Evolutionary conservation across 2,797 vertebrate genomes (phyloP).

Genomic region (Nyctibius grandis): DNA sequence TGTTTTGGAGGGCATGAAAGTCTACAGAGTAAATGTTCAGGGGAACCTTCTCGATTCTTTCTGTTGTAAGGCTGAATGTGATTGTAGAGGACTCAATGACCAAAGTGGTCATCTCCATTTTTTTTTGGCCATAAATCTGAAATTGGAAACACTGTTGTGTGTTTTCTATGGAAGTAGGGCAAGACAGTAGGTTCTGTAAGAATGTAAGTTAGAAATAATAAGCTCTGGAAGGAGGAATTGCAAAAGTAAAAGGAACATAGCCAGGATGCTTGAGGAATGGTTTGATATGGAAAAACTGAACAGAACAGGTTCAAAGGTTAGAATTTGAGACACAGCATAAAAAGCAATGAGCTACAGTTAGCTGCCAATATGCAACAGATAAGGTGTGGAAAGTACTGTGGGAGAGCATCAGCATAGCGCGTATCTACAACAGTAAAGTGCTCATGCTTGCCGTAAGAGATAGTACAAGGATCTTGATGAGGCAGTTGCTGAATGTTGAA

Average conservation of each 20-base stretch:
- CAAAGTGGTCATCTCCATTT: background rate
- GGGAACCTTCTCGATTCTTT: background rate
- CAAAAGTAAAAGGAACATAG: background rate
- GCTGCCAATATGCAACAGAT: background rate
- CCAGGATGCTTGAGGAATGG: background rate
- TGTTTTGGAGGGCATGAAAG: background rate
- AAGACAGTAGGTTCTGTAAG: background rate
- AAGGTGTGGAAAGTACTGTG: background rate
- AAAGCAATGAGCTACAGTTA: background rate
- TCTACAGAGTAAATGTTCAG: background rate
- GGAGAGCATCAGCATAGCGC: accelerated
- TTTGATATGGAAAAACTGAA: background rate
- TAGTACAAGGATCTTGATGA: background rate
- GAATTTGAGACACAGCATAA: background rate
- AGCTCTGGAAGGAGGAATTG: background rate
- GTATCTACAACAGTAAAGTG: background rate
- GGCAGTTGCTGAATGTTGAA: background rate
- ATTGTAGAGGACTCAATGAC: background rate
- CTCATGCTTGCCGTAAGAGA: background rate
- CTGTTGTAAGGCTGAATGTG: background rate
- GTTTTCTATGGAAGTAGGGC: background rate
- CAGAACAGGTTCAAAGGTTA: background rate
- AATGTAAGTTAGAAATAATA: background rate
- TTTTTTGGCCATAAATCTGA: background rate
- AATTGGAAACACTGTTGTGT: background rate